Percentiles rank a stretch among this genome's conserved stretches.
These are phyloP conservation scores for Alauda arvensis DNA, from an alignment of 2,797 vertebrate genomes.

Conservation along the genomic window DNA sequence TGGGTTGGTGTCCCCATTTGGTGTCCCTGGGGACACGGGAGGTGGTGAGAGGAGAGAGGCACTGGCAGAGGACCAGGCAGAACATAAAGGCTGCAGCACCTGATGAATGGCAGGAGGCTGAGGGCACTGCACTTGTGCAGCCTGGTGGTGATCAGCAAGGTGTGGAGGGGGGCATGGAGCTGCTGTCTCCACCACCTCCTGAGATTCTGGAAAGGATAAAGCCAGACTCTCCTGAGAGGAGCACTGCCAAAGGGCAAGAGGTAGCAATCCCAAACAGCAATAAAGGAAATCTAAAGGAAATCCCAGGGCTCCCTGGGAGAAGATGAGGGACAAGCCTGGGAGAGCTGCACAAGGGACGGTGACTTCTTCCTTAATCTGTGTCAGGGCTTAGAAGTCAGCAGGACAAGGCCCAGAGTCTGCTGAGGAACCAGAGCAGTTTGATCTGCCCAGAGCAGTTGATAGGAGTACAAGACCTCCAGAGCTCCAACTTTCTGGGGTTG, in stretches of 20 bases:
- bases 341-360: neutral
- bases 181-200: neutral
- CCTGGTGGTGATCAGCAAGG: neutral
- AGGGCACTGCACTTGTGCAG: neutral
- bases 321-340: neutral
- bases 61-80: neutral
- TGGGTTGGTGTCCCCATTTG: neutral
- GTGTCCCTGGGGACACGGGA: neutral
- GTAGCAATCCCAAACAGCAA: neutral
- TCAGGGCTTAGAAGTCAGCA: neutral
- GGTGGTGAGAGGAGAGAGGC: neutral
- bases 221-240: neutral
- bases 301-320: neutral
- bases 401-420: neutral
- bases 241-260: neutral
- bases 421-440: neutral
- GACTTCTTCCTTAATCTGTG: neutral
- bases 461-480: neutral
- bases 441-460: neutral
- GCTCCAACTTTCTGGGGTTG: neutral
- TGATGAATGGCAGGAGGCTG: accelerated
- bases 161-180: neutral
- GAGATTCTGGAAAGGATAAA: neutral
- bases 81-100: neutral
- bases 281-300: neutral